phyloP scores from a whole-genome alignment of 2,797 vertebrate genomes.

The Catamblyrhynchus diadema region DNA sequence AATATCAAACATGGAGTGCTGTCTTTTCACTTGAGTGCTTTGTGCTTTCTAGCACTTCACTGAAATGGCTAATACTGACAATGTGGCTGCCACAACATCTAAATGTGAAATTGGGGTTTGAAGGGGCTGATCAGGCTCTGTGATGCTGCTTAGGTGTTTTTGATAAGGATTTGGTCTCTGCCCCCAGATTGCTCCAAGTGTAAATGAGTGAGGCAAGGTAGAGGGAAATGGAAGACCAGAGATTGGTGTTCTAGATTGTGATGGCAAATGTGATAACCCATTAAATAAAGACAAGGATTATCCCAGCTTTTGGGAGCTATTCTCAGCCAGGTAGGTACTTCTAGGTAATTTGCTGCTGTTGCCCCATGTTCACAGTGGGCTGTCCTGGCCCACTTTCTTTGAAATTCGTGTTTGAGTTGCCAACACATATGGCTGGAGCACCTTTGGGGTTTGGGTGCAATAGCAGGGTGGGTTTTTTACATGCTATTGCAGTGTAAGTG shows the following conservation, averaged over 20 bases:
- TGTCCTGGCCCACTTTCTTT: background rate
- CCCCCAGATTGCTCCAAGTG: background rate
- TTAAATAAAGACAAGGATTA: background rate
- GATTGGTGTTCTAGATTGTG: accelerated
- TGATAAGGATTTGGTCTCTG: background rate
- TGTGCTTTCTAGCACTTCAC: too few species aligned
- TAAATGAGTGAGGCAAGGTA: background rate
- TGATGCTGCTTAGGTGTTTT: background rate
- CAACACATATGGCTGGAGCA: accelerated
- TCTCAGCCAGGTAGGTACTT: background rate
- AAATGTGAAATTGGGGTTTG: background rate
- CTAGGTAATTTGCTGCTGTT: background rate
- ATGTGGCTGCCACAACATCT: background rate
- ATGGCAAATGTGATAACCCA: background rate
- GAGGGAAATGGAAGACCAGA: background rate
- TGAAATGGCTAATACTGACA: background rate
- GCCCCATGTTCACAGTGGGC: accelerated
- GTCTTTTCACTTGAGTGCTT: background rate
- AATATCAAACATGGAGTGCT: background rate
- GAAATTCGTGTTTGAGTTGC: accelerated
- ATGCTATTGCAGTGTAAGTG: background rate
- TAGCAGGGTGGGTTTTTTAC: background rate
- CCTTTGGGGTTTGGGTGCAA: background rate
- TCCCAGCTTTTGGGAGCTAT: background rate
- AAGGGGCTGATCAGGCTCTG: background rate